Percentiles rank a stretch among this genome's conserved stretches.
These are phyloP conservation scores for Meta bourneti DNA, from an alignment of 2,888 invertebrate species.

Conservation along the genomic window DNA sequence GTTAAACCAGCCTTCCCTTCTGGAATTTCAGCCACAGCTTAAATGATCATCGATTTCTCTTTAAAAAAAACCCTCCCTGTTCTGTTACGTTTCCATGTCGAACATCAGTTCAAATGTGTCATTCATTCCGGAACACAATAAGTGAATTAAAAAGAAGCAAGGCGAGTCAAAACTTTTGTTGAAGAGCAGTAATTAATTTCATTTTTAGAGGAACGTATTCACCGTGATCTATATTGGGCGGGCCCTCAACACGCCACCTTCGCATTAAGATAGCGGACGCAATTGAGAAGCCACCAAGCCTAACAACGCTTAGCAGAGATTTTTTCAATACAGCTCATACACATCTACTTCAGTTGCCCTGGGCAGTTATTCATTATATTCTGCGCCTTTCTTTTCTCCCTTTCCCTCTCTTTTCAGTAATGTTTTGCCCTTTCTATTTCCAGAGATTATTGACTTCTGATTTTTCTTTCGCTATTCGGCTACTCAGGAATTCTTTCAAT, in stretches of 20 bases:
- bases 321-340: constrained; percentile 22
- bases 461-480: background rate
- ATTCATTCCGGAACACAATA: no score
- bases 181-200: constrained; percentile 53
- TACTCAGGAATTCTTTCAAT: no score
- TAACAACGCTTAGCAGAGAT: constrained; percentile 19
- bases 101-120: no score
- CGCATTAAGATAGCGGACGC: constrained; percentile 28
- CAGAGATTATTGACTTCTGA: constrained; percentile 15
- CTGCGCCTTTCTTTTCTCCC: background rate
- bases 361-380: constrained; percentile 6
- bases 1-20: no score
- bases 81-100: no score
- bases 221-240: constrained; percentile 38
- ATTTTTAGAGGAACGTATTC: constrained; percentile 28
- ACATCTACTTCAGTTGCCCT: background rate
- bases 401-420: background rate
- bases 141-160: background rate
- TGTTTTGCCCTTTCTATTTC: background rate
- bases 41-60: no score
- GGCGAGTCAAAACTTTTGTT: constrained; percentile 45
- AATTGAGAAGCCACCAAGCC: constrained; percentile 42
- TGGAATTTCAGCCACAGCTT: no score
- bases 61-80: no score
- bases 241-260: constrained; percentile 28